These are phyloP conservation scores for Pipra filicauda DNA, from an alignment of 2,113 vertebrate species.

Conservation along the genomic window DNA sequence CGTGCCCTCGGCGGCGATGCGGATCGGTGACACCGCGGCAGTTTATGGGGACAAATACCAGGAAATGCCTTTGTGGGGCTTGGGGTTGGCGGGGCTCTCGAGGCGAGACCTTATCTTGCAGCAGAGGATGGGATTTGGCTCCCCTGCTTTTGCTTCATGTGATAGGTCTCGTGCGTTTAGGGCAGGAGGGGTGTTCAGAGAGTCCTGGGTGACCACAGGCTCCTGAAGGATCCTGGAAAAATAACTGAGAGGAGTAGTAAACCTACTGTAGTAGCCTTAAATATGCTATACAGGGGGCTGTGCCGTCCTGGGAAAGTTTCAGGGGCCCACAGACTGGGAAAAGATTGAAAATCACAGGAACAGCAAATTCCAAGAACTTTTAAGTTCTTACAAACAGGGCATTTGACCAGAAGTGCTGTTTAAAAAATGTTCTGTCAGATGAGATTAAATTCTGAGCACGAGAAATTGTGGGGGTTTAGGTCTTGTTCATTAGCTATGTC, in stretches of 20 bases:
- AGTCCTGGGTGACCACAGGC: background rate
- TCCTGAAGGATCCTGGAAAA: background rate
- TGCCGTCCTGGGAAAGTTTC: background rate
- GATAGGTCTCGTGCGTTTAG: background rate
- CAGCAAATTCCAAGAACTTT: background rate
- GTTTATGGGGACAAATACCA: background rate
- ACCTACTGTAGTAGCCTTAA: background rate
- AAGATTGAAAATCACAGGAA: background rate
- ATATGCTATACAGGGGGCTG: accelerated
- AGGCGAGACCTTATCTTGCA: background rate
- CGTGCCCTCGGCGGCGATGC: background rate
- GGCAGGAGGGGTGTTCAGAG: background rate
- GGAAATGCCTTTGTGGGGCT: background rate
- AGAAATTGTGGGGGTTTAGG: background rate
- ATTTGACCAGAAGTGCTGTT: background rate
- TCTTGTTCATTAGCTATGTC: accelerated
- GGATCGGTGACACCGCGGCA: accelerated
- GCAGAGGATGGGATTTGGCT: background rate
- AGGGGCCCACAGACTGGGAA: background rate
- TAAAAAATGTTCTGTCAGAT: background rate
- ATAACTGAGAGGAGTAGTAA: background rate
- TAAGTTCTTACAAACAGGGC: background rate
- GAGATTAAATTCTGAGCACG: background rate
- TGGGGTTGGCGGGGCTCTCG: accelerated
- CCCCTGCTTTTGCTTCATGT: background rate